These are phyloP conservation scores for Barnardius zonarius DNA, from an alignment of 2,113 vertebrate species.

Conservation along the genomic window DNA sequence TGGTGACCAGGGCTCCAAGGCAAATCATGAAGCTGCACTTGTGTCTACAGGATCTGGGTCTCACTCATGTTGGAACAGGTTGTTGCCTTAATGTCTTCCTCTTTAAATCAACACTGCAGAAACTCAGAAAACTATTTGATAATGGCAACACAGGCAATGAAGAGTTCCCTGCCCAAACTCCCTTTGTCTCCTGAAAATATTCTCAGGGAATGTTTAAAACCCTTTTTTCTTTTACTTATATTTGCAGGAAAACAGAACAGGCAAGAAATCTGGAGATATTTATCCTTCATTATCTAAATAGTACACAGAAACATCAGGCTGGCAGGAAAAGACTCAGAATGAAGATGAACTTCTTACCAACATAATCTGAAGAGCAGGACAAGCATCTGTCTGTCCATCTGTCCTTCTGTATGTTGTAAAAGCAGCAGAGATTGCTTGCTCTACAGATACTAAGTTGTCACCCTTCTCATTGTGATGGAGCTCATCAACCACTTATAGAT, in stretches of 20 bases:
- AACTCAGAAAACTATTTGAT: not conserved
- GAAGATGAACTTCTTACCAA: not conserved
- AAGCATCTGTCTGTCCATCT: not conserved
- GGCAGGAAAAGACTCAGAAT: not conserved
- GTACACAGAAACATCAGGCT: not conserved
- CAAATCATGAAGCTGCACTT: not conserved
- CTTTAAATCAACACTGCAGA: not conserved
- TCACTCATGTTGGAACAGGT: not conserved
- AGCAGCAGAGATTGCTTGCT: not conserved
- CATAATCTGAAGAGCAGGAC: not conserved
- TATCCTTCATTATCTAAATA: not conserved
- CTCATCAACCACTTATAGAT: not conserved
- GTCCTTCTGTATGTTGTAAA: not conserved
- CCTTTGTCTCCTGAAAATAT: not conserved
- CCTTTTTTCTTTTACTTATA: fast-evolving
- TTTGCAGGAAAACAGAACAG: not conserved
- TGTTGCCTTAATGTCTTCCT: not conserved
- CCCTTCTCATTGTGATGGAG: not conserved
- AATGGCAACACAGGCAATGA: not conserved
- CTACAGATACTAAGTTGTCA: not conserved
- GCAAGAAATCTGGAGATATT: not conserved
- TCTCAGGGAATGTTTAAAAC: not conserved
- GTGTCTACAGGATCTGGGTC: not conserved
- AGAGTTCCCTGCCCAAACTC: not conserved
- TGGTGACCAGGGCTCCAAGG: not conserved